Evolutionary conservation across 2,113 vertebrate species (phyloP), one percentile per base, ranked within the genome.

Genomic region (Sprattus sprattus): DNA sequence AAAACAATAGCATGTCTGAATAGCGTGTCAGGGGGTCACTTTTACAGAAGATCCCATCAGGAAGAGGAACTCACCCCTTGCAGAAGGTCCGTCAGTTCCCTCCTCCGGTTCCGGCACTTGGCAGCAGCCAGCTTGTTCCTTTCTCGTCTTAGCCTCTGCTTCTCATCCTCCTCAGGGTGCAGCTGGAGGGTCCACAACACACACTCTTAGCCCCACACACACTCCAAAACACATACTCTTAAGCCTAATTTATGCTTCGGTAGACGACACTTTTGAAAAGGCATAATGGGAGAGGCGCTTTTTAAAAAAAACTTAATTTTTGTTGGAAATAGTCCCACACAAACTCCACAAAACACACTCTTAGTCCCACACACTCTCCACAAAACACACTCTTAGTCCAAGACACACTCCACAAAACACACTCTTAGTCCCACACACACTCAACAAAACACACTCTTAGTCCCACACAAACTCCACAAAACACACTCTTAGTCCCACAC

Each of bases 51-150:
- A 6, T n/a, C 3, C 54, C 20, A 11, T 15, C 71, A 78, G 1
- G 71, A 78, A 78, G 28, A 22, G 2, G 7, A 20, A 60, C 96
- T 13, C 92, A 97, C 96, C 88, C 94, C 95, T 91, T 97, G 96
- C 86, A 97, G 95, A 88, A 95, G 96, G 90, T 97, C 96, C 0
- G 96, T 97, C 83, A 97, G 92, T 90, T 97, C 96, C 86, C 96
- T 92, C 46, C 96, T 95, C 15, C 96, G 93, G 92, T 96, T 97
- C 84, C 96, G 95, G 92, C 96, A 97, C 91, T 96, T 96, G 47
- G 96, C 96, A 10, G 96, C 96, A 3, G 96, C 96, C 91, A 97
- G 89, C 87, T 97, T 97, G 94, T 97, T 97, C 91, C 96, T 94
- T 89, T 97, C 96, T 87, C 96, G 93, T 85, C 96, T 93, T 88